These are phyloP conservation scores for Bovichtus variegatus DNA, from an alignment of 2,797 vertebrate genomes.

Conservation along the genomic window DNA sequence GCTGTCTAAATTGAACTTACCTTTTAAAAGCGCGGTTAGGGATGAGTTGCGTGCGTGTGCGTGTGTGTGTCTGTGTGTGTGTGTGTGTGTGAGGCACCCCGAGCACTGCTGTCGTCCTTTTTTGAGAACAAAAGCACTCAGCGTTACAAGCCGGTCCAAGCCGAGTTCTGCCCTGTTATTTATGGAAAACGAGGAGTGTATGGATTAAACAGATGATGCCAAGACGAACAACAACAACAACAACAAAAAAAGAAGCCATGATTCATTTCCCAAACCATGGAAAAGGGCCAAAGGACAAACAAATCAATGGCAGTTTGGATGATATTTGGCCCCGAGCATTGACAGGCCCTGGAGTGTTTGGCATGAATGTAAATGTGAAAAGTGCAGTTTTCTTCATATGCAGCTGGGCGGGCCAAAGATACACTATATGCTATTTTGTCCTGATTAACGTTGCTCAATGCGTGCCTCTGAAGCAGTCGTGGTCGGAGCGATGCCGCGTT, in stretches of 20 bases:
- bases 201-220: constrained; percentile 80
- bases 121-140: constrained; percentile 71
- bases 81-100: constrained; percentile 65
- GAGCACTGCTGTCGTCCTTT: constrained; percentile 76
- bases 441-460: constrained; percentile 52
- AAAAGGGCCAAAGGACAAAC: constrained; percentile 79
- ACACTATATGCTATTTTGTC: constrained; percentile 49
- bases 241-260: constrained; percentile 53
- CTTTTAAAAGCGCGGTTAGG: constrained; percentile 54
- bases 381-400: constrained; percentile 69
- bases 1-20: constrained; percentile 63
- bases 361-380: constrained; percentile 75
- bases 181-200: constrained; percentile 79
- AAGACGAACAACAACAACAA: constrained; percentile 67
- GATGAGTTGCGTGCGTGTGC: constrained; percentile 36
- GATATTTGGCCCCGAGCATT: constrained; percentile 73
- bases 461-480: constrained; percentile 20
- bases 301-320: constrained; percentile 82
- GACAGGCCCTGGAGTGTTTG: constrained; percentile 70
- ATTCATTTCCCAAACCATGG: constrained; percentile 77
- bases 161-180: constrained; percentile 75
- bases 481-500: no score
- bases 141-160: constrained; percentile 68
- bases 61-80: constrained; percentile 46
- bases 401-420: constrained; percentile 41